Evolutionary conservation across 1,140 invertebrate genomes (phyloP), one percentile per base, ranked within the genome.

Genomic region (Drosophila nannoptera): DNA sequence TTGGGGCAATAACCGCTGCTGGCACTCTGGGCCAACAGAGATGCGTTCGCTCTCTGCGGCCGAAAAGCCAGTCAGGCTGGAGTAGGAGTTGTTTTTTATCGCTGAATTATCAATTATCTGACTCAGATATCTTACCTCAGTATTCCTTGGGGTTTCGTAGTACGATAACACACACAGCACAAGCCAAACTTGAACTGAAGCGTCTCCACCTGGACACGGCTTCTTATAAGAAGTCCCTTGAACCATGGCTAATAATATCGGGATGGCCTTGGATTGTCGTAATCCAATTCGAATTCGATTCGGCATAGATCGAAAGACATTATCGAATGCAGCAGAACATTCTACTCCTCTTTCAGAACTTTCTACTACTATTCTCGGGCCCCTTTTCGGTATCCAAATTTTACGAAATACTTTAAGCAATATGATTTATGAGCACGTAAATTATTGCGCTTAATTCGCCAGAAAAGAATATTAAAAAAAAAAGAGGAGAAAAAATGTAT

Each of bases 361-460:
- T 22, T 22, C 22, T 22, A 22, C 22, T 22, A 22, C 22, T 22
- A 22, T 22, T 22, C 3, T 22, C 22, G 22, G 1, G 22, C 22
- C 3, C 22, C 22, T 22, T 22, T 3, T 22, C 22, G 3, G 3
- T 22, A 22, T 22, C 22, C 1, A 22, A 22, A n/a, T n/a, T n/a
- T n/a, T n/a, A n/a, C n/a, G n/a, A n/a, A n/a, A n/a, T 1, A 3
- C 22, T 22, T 22, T 22, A 1, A 22, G 3, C 1, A 22, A 22
- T 22, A 36, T 40, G 35, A 53, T 53, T 29, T 22, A 53, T 53
- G 16, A 1, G 11, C 52, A 40, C 42, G 66, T 66, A 60, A 82
- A 72, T 83, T 83, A 78, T 82, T 78, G 68, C 67, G 52, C 66
- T 78, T 75, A 68, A 78, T 82, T 61, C 59, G 36, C 33, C 0